phyloP scores from a whole-genome alignment of 1,140 invertebrate genomes.

The Formica selysi region DNA sequence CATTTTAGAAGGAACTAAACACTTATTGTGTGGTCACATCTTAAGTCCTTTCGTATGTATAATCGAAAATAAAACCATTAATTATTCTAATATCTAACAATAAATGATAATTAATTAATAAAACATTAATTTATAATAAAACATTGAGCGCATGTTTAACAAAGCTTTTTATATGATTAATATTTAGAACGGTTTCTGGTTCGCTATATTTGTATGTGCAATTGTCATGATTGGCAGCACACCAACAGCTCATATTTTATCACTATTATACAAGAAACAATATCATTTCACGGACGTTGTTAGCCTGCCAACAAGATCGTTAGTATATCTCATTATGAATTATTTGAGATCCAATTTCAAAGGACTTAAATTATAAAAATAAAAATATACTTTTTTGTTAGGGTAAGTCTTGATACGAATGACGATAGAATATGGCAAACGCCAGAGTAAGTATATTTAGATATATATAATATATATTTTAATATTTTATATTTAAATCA shows the following conservation, averaged over 20 bases:
- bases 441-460: slow-evolving; percentile 77
- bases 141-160: background rate
- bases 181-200: slow-evolving; percentile 88
- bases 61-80: background rate
- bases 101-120: slow-evolving; percentile 4
- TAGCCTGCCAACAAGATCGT: slow-evolving; percentile 78
- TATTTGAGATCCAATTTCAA: slow-evolving; percentile 21
- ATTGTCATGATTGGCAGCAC: slow-evolving; percentile 83
- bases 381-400: slow-evolving; percentile 65
- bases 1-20: slow-evolving; percentile 89
- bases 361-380: background rate
- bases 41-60: slow-evolving; percentile 89
- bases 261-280: slow-evolving; percentile 79
- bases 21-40: slow-evolving; percentile 90
- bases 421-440: slow-evolving; percentile 81
- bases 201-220: slow-evolving; percentile 83
- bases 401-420: slow-evolving; percentile 80
- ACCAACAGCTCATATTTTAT: slow-evolving; percentile 83
- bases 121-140: background rate
- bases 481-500: slow-evolving; percentile 16
- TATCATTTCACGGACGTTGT: slow-evolving; percentile 68
- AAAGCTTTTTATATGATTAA: slow-evolving; percentile 24
- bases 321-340: slow-evolving; percentile 62
- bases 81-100: too few species aligned
- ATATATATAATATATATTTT: background rate